Evolutionary conservation across 2,888 invertebrate genomes (phyloP).

Genomic region (Orthosia incerta): DNA sequence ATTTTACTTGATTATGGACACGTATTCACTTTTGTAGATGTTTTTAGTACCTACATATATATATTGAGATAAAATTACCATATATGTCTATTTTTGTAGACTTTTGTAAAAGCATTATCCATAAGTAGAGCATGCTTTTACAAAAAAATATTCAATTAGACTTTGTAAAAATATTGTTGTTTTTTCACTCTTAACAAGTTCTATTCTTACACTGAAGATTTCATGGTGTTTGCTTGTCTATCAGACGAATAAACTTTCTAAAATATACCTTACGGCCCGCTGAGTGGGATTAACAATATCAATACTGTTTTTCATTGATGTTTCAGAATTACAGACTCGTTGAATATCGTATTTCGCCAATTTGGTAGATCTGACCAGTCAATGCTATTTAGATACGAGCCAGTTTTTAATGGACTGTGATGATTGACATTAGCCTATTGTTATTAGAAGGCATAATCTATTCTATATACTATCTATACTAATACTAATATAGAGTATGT

Average conservation of each 20-base stretch:
- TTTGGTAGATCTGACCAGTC: background rate
- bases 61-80: too few species aligned
- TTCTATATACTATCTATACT: too few species aligned
- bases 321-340: background rate
- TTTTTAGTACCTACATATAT: too few species aligned
- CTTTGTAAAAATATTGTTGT: background rate
- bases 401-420: background rate
- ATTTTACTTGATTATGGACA: too few species aligned
- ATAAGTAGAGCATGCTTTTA: background rate
- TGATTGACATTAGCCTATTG: background rate
- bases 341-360: background rate
- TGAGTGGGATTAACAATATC: conserved; percentile 33
- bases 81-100: too few species aligned
- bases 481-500: too few species aligned
- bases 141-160: too few species aligned
- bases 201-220: conserved; percentile 20
- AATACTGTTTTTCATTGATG: conserved; percentile 22
- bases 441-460: too few species aligned
- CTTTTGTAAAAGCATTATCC: too few species aligned
- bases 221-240: conserved; percentile 31
- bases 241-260: conserved; percentile 26
- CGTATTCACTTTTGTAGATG: too few species aligned
- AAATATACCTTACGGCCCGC: conserved; percentile 18
- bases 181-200: background rate
- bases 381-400: background rate